A percentile compares a stretch with the other conserved stretches of the same genome.
These are phyloP conservation scores for Aphrophora alni DNA, from an alignment of 2,888 invertebrate genomes.

Conservation along the genomic window DNA sequence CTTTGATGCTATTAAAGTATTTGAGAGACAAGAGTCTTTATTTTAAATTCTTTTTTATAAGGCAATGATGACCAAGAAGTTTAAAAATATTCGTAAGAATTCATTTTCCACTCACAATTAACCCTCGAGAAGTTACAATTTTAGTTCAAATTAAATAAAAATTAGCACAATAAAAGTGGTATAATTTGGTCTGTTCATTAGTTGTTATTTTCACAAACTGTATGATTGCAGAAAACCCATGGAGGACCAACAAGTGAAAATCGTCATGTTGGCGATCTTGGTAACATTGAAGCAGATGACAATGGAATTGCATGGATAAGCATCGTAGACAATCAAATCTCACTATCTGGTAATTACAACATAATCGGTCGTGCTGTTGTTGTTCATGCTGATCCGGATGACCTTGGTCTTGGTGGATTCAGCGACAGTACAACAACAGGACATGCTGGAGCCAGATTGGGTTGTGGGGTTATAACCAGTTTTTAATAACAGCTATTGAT, in stretches of 20 bases:
- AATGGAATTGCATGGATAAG: constrained; percentile 65
- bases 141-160: no score
- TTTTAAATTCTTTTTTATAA: no score
- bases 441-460: constrained; percentile 80
- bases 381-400: constrained; percentile 75
- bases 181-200: no score
- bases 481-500: no score
- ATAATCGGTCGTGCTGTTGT: constrained; percentile 81
- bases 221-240: constrained; percentile 68
- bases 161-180: no score
- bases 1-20: no score
- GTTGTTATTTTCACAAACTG: no score
- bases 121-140: no score
- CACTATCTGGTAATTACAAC: constrained; percentile 67
- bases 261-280: constrained; percentile 86
- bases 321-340: constrained; percentile 68
- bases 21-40: no score
- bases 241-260: constrained; percentile 72
- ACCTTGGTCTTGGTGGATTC: constrained; percentile 74
- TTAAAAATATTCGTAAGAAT: no score
- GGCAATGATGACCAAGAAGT: no score
- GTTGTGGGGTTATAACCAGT: constrained; percentile 87
- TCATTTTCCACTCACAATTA: no score
- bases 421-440: constrained; percentile 80
- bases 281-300: constrained; percentile 74